Base-by-base conservation (phyloP, 2,113 vertebrate species). In the Syngnathus floridae region DNA sequence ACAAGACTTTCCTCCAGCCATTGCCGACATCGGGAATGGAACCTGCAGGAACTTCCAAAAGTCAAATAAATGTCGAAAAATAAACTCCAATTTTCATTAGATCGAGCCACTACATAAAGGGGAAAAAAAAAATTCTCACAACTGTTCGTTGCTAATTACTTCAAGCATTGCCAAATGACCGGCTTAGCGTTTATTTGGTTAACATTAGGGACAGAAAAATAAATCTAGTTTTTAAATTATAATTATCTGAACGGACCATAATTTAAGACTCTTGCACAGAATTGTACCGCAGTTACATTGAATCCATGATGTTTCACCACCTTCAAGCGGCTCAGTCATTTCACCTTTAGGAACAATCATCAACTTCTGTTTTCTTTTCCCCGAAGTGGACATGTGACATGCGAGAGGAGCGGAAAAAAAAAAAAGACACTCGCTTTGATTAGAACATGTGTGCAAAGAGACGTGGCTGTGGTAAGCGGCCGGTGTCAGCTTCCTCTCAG, bases 321-420 rank as follows among this genome's bases (percentile, higher is more conserved):
- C 55, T 31, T 57, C 35, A 49, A 49, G 6, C 48, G n/a, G 17
- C 19, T 7, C 19, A n/a, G 48, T 19, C 48, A 49, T 49, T 70
- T 70, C 55, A 65, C 66, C 49, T 46, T 19, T 37, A 1, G 4
- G 43, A 63, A 62, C 67, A 73, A 62, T 73, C 70, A 79, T 75
- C 73, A 65, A 80, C 66, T 63, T 6, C 71, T 0, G 21, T 59
- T 64, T 66, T 64, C 60, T 65, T 8, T 62, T 36, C 35, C 59
- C 45, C 65, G 48, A 58, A 69, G 69, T 69, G 55, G 41, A 57
- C 3, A 5, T 52, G 56, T 72, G 76, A 75, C 58, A 56, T 67
- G 51, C 65, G 54, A 66, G 21, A 45, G 14, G 13, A 14, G 12
- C 35, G 46, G 45, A 37, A 40, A 75, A 55, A 69, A 80, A 70